These are phyloP conservation scores for Aptenodytes forsteri DNA, from an alignment of 2,113 vertebrate species.

Conservation along the genomic window DNA sequence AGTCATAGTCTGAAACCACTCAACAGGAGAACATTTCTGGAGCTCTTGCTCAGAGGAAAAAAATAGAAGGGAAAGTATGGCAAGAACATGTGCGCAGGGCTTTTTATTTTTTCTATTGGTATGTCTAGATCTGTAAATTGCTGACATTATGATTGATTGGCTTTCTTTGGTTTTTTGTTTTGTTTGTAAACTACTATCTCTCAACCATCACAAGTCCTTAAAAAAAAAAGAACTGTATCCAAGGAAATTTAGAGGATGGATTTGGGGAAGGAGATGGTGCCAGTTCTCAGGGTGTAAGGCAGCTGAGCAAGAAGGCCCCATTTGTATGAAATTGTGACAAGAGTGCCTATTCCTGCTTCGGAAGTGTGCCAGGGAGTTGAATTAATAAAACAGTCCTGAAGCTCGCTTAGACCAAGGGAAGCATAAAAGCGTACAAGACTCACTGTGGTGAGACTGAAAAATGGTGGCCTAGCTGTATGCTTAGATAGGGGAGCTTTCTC, in stretches of 20 bases:
- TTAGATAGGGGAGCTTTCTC: neutral
- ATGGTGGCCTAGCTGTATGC: neutral
- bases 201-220: neutral
- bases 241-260: neutral
- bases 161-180: neutral
- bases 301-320: neutral
- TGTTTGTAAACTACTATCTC: neutral
- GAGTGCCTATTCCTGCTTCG: neutral
- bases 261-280: neutral
- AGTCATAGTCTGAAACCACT: neutral
- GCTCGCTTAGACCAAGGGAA: neutral
- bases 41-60: neutral
- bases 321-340: neutral
- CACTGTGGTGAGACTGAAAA: neutral
- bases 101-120: neutral
- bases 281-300: neutral
- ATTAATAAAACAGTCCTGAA: neutral
- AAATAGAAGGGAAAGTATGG: neutral
- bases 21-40: neutral
- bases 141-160: neutral
- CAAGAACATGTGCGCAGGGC: accelerated
- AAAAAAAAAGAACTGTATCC: neutral
- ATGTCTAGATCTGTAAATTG: neutral
- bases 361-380: neutral
- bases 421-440: neutral